These are phyloP conservation scores for Microchrysa polita DNA, from an alignment of 2,888 invertebrate species.

Conservation along the genomic window DNA sequence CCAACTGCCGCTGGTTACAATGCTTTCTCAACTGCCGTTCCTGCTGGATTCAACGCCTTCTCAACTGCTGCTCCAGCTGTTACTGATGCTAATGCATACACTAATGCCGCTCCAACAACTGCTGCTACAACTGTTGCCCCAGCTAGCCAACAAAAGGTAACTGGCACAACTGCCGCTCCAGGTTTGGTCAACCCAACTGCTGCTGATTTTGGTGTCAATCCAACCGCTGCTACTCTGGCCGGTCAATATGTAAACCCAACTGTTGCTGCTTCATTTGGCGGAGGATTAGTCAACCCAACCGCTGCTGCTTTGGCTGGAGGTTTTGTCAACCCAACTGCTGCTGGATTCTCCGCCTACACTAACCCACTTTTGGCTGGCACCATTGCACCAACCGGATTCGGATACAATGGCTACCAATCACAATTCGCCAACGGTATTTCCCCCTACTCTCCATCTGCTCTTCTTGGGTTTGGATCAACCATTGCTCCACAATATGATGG, in stretches of 20 bases:
- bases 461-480: neutral
- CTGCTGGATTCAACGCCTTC: neutral
- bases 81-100: neutral
- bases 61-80: neutral
- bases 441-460: neutral
- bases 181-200: neutral
- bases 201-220: neutral
- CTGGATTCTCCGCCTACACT: neutral
- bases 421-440: neutral
- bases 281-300: neutral
- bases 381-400: neutral
- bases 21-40: neutral
- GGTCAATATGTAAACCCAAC: neutral
- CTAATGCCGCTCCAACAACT: neutral
- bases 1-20: neutral
- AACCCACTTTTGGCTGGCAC: slow-evolving; percentile 6
- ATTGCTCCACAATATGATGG: neutral
- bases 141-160: neutral
- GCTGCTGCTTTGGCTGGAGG: neutral
- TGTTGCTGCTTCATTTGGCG: neutral
- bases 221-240: neutral
- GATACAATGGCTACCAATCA: neutral
- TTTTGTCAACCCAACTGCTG: neutral
- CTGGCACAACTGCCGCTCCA: neutral
- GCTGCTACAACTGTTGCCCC: neutral